Percentiles rank a stretch among this genome's conserved stretches.
These are phyloP conservation scores for human DNA, from an alignment of 2,113 vertebrate genomes.

Conservation along the genomic window DNA sequence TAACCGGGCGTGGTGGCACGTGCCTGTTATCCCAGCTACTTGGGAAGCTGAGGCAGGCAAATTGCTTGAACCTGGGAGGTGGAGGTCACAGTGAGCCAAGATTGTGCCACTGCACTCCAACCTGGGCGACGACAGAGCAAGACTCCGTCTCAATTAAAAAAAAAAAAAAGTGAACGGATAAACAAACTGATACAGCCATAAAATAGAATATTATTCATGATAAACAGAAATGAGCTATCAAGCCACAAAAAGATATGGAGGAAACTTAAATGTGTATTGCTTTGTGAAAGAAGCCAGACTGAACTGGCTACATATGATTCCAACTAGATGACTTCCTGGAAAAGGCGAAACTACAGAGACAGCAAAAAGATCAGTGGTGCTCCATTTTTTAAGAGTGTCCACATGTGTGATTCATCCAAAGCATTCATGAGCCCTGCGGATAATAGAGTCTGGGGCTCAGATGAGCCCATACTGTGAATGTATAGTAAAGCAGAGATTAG, in stretches of 20 bases:
- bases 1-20: accelerated
- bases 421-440: background rate
- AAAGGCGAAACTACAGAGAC: constrained; percentile 3
- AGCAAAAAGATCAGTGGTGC: background rate
- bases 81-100: too few relatives aligned
- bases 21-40: too few relatives aligned
- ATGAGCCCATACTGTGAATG: background rate
- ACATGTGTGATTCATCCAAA: background rate
- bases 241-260: background rate
- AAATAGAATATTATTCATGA: background rate
- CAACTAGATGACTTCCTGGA: constrained; percentile 23
- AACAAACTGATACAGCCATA: background rate
- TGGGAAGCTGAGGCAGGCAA: too few relatives aligned
- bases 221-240: background rate
- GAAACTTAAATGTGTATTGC: background rate
- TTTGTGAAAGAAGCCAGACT: constrained; percentile 7
- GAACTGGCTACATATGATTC: background rate
- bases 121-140: too few relatives aligned
- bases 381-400: constrained; percentile 1
- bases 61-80: too few relatives aligned
- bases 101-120: too few relatives aligned
- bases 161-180: background rate
- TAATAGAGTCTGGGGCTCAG: background rate
- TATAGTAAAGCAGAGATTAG: background rate
- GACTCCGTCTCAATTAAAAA: too few relatives aligned